These are phyloP conservation scores for Nasalis larvatus DNA, from an alignment of 2,113 vertebrate genomes.

Conservation along the genomic window DNA sequence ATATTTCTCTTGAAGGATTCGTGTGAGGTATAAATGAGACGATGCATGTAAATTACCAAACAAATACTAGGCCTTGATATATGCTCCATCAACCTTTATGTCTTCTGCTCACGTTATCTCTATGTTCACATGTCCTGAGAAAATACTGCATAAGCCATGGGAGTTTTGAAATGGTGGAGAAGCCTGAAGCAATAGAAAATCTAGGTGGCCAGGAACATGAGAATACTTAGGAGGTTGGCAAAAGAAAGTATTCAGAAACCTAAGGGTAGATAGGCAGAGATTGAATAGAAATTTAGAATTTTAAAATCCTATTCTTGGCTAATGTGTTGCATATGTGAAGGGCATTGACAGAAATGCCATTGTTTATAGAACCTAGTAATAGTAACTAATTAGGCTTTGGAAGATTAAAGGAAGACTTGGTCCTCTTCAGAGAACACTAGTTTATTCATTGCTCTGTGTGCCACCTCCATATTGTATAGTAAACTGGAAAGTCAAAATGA, in stretches of 20 bases:
- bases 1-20: background rate
- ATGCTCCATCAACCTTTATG: background rate
- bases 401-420: background rate
- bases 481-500: constrained; percentile 40
- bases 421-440: background rate
- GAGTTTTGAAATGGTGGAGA: background rate
- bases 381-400: background rate
- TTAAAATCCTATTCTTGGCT: background rate
- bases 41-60: background rate
- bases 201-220: background rate
- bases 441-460: background rate
- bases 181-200: background rate
- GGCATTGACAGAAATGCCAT: background rate
- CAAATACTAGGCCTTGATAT: background rate
- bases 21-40: background rate
- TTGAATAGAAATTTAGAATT: background rate
- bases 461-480: background rate
- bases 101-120: background rate
- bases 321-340: background rate
- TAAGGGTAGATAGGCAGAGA: background rate
- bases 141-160: background rate
- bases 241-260: background rate
- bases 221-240: background rate
- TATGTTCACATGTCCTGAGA: background rate
- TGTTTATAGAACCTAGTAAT: background rate